A percentile compares a stretch with the other conserved stretches of the same genome.
Conservation (phyloP, 2,113 vertebrate species). For the Piprites chloris region DNA sequence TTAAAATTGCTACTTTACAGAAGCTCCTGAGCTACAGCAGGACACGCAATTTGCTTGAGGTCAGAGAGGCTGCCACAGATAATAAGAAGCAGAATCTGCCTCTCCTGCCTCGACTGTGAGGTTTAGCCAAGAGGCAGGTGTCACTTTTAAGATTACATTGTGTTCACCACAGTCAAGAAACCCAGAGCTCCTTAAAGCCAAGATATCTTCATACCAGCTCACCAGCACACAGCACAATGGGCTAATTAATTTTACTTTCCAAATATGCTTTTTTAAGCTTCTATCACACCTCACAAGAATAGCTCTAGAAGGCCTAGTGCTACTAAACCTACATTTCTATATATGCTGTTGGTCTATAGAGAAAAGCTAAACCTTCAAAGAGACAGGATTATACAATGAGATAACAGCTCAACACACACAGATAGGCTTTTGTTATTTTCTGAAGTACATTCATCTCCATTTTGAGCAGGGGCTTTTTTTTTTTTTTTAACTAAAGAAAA, state of each 20-base stretch:
- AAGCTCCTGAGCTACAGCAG: neutral
- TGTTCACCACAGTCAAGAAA: neutral
- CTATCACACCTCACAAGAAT: neutral
- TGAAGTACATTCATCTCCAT: constrained; percentile 38
- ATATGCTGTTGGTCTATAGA: neutral
- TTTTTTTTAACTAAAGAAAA: neutral
- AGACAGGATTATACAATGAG: constrained; percentile 24
- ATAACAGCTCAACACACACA: constrained; percentile 22
- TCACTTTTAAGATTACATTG: neutral
- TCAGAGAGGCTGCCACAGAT: neutral
- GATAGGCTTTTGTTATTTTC: constrained; percentile 47
- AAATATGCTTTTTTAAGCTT: neutral
- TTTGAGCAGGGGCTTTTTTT: neutral
- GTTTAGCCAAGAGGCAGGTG: neutral
- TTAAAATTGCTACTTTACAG: neutral
- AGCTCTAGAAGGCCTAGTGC: neutral
- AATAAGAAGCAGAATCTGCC: neutral
- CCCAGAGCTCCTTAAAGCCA: neutral
- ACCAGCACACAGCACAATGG: neutral
- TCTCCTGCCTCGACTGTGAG: neutral
- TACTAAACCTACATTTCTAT: neutral
- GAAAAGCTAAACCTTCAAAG: constrained; percentile 39
- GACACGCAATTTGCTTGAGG: accelerated
- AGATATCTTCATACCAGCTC: neutral
- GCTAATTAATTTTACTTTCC: neutral